Evolutionary conservation across 2,113 vertebrate genomes (phyloP), one percentile per base, ranked within the genome.

Genomic region (Vombatus ursinus): DNA sequence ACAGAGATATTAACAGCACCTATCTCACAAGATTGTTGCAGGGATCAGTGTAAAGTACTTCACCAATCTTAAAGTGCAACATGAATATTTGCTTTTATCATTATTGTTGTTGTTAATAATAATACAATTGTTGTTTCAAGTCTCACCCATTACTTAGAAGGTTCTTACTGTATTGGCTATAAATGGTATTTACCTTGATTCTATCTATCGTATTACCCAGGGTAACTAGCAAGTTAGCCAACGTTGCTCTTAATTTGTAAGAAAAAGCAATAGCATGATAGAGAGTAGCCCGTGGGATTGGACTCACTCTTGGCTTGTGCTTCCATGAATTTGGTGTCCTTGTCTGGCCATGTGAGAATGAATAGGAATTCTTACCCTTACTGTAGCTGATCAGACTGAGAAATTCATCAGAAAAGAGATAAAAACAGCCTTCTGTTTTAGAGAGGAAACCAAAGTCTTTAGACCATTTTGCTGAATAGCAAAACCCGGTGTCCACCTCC

Each of bases 291-390:
- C 22, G 90, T 0, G 92, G 25, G 84, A 94, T 90, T 84, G 3
- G 51, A 94, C 37, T 14, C 54, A 11, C 28, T 90, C 8, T 26
- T 93, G 52, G n/a, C 89, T 96, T 95, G 49, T 57, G 84, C 24
- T 61, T 92, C 49, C 50, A 26, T 61, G 8, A 90, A 92, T 19
- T 92, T 89, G 9, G 11, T 24, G 89, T 89, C 52, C 95, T 97
- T 94, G 37, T 91, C 50, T 91, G 31, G 54, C 51, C 37, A 28
- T 92, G 31, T 10, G 91, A n/a, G 90, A 93, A 92, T 25, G 26
- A 93, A 84, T 93, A 3, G 26, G 51, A 92, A 97, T 95, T 31
- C n/a, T 22, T 77, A 91, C 84, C 44, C 95, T 48, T 94, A 16
- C 89, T 93, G 4, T 8, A 92, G 28, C 26, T 91, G n/a, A 95